A percentile compares a stretch with the other conserved stretches of the same genome.
Evolutionary conservation across 23 tunicate genomes (phyloP).

Genomic region (Botrylloides violaceus): DNA sequence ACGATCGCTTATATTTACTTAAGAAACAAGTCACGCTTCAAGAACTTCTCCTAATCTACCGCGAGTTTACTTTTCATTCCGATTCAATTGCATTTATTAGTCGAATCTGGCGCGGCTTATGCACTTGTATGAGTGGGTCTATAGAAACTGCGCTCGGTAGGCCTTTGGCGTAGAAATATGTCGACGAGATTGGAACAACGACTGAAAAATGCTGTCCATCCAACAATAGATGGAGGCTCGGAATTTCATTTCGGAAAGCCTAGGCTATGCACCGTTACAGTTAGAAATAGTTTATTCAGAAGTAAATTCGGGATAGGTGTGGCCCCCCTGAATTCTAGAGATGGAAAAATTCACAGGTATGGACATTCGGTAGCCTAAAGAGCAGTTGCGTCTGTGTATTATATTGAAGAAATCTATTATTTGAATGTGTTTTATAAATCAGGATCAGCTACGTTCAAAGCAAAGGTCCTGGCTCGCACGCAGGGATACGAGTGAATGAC

Average conservation of each 20-base stretch:
- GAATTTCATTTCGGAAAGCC: not conserved
- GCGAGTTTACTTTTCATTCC: too few relatives aligned
- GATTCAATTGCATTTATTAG: too few relatives aligned
- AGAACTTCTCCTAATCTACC: too few relatives aligned
- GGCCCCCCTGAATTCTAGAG: not conserved
- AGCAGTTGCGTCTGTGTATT: not conserved
- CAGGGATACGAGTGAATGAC: conserved; percentile 21
- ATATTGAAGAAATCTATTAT: not conserved
- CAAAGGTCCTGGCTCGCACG: not conserved
- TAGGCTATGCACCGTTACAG: not conserved
- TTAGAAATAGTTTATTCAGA: not conserved
- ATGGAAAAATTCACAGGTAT: not conserved
- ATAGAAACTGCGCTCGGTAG: too few relatives aligned
- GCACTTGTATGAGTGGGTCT: too few relatives aligned
- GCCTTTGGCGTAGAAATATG: too few relatives aligned
- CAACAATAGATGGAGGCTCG: not conserved
- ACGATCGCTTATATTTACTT: too few relatives aligned
- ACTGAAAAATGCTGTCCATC: too few relatives aligned
- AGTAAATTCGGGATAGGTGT: conserved; percentile 12
- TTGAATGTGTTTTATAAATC: not conserved
- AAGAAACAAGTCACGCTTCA: too few relatives aligned
- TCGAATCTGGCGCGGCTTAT: too few relatives aligned
- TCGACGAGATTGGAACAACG: too few relatives aligned
- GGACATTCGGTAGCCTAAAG: not conserved
- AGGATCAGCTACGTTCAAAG: conserved; percentile 6